Conservation (phyloP, 2,888 invertebrate species). For the Anticlea derivata region DNA sequence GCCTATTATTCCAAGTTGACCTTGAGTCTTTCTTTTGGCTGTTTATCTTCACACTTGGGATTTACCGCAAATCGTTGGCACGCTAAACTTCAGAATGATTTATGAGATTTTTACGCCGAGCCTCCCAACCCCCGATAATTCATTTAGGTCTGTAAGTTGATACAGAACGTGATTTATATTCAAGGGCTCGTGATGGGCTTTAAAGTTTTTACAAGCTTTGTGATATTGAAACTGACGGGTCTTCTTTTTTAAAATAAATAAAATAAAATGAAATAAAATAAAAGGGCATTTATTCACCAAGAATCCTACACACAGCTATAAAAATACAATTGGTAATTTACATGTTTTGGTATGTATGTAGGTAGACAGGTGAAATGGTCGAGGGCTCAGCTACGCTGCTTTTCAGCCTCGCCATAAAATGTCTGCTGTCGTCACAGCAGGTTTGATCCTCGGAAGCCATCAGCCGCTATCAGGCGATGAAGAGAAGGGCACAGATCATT, state of each 20-base stretch:
- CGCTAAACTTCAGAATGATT: constrained; percentile 17
- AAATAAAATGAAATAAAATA: too few relatives aligned
- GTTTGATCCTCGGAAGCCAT: too few relatives aligned
- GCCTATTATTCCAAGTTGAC: constrained; percentile 6
- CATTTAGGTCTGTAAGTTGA: constrained; percentile 16
- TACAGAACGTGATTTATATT: constrained; percentile 16
- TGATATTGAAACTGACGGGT: constrained; percentile 12
- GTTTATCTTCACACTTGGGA: constrained; percentile 14
- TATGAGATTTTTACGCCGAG: constrained; percentile 20
- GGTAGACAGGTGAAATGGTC: too few relatives aligned
- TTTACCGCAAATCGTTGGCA: constrained; percentile 13
- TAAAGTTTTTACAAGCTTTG: constrained; percentile 8
- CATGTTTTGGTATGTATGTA: too few relatives aligned
- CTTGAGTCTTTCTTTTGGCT: constrained; percentile 4
- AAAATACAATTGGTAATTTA: too few relatives aligned
- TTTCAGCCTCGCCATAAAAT: too few relatives aligned
- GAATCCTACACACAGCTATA: too few relatives aligned
- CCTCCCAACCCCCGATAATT: constrained; percentile 15
- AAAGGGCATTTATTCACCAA: too few relatives aligned
- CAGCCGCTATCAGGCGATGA: too few relatives aligned
- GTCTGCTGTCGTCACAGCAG: too few relatives aligned
- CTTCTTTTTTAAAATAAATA: neutral
- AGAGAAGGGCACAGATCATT: too few relatives aligned
- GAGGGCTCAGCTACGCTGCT: too few relatives aligned
- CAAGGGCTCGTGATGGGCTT: constrained; percentile 5